These are phyloP conservation scores for Crypturellus undulatus DNA, from an alignment of 2,113 vertebrate species.

Conservation along the genomic window DNA sequence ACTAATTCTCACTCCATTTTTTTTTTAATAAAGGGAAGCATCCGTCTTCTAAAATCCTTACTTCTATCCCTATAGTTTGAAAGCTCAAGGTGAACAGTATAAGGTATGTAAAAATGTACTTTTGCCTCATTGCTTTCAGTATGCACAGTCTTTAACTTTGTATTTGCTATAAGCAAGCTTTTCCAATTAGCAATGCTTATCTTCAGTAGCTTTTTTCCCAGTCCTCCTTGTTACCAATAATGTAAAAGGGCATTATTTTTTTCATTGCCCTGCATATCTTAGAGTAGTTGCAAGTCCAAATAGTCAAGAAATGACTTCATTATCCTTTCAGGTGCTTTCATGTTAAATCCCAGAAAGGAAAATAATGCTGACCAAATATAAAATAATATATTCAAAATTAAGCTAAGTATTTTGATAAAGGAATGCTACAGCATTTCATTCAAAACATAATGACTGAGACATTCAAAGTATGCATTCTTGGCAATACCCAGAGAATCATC, in stretches of 20 bases:
- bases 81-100: neutral
- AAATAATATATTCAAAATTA: slow-evolving; percentile 36
- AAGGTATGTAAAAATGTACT: neutral
- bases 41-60: neutral
- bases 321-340: slow-evolving; percentile 18
- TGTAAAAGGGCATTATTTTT: neutral
- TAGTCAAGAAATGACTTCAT: neutral
- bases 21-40: neutral
- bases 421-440: neutral
- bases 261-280: neutral
- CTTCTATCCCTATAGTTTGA: neutral
- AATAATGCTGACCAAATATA: slow-evolving; percentile 10
- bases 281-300: neutral
- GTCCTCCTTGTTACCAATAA: neutral
- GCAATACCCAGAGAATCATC: neutral
- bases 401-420: slow-evolving; percentile 9
- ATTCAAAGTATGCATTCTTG: neutral
- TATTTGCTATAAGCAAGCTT: neutral
- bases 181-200: neutral
- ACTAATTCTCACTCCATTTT: no score
- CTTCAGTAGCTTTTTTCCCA: neutral
- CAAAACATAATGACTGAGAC: slow-evolving; percentile 11
- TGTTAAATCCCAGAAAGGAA: slow-evolving; percentile 24
- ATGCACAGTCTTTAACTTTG: neutral
- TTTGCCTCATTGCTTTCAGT: neutral